Evolutionary conservation across 2,113 vertebrate species (phyloP).

Genomic region (Nematolebias whitei): DNA sequence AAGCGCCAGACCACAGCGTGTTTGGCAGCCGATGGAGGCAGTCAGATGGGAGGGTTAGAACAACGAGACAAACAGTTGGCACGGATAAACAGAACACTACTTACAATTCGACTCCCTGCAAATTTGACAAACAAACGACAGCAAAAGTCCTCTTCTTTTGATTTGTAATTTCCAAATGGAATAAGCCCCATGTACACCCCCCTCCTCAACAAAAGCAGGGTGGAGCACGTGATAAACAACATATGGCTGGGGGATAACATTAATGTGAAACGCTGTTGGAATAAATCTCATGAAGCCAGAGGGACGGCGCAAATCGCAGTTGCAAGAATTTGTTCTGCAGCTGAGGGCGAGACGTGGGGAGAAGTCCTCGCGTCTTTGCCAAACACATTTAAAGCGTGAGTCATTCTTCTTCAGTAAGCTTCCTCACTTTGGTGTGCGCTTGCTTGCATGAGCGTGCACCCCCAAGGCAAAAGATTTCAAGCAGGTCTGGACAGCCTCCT

Average conservation of each 20-base stretch:
- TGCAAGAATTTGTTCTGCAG: slow-evolving; percentile 43
- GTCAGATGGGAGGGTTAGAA: slow-evolving; percentile 73
- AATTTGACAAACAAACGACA: slow-evolving; percentile 62
- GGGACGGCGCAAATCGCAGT: slow-evolving; percentile 28
- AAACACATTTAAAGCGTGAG: slow-evolving; percentile 59
- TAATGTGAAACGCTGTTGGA: slow-evolving; percentile 36
- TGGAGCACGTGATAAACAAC: slow-evolving; percentile 52
- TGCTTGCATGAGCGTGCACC: slow-evolving; percentile 44
- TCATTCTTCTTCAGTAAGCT: slow-evolving; percentile 64
- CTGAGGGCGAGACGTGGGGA: slow-evolving; percentile 51
- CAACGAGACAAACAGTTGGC: slow-evolving; percentile 71
- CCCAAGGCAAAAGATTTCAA: slow-evolving; percentile 72
- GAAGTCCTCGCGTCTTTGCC: slow-evolving; percentile 70
- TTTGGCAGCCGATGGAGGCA: slow-evolving; percentile 70
- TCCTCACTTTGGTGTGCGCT: slow-evolving; percentile 59
- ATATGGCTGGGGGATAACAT: slow-evolving; percentile 43
- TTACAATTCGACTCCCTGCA: slow-evolving; percentile 54
- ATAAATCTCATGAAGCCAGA: slow-evolving; percentile 45
- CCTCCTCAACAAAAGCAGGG: slow-evolving; percentile 13
- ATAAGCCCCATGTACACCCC: slow-evolving; percentile 29
- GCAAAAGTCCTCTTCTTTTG: slow-evolving; percentile 18
- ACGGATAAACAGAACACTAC: slow-evolving; percentile 51
- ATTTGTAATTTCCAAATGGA: slow-evolving; percentile 53
- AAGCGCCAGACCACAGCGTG: slow-evolving; percentile 64
- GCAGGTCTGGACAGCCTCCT: slow-evolving; percentile 75